Evolutionary conservation across 2,888 invertebrate genomes (phyloP), one percentile per base, ranked within the genome.

Genomic region (Metopia argyrocephala): DNA sequence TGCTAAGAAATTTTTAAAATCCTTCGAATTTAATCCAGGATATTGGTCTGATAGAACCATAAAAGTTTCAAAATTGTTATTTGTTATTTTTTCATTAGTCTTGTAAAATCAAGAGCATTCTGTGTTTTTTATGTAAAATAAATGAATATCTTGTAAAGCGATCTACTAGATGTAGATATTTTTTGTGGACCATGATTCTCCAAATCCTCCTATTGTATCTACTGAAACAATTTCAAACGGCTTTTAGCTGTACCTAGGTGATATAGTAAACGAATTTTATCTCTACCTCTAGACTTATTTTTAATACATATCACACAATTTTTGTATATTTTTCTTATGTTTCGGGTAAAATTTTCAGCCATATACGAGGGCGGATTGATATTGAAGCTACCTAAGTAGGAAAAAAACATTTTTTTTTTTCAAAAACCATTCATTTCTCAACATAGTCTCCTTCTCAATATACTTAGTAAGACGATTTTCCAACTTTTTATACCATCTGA

Each of bases 171-270:
- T 87, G 83, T 48, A 87, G 57, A 66, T 86, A 86, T 85, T 84
- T 86, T 78, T 87, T 84, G 85, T 85, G n/a, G 87, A 87, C 25
- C 86, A 64, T 56, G 83, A 83, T 54, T 86, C 85, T 28, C 86
- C 86, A 83, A 87, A 87, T 18, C 86, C 86, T 23, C 87, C 86
- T 20, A 87, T 84, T 15, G 86, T 85, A 65, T 87, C 87, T 78
- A 86, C 85, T 2, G 86, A 87, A 18, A 86, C 73, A 45, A 87
- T 87, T 76, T 87, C 84, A 68, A 86, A 87, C 5, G 84, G 86
- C 54, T 75, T 69, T 31, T 76, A 20, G 82, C 83, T 46, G 83
- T 80, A 15, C 82, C 82, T 54, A 82, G 62, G 20, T 82, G 76
- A 18, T 78, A 84, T 74, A 84, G 64, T 9, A 79, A 27, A 7